Evolutionary conservation across 2,888 invertebrate genomes (phyloP).

Genomic region (Listrodromus nycthemerus): DNA sequence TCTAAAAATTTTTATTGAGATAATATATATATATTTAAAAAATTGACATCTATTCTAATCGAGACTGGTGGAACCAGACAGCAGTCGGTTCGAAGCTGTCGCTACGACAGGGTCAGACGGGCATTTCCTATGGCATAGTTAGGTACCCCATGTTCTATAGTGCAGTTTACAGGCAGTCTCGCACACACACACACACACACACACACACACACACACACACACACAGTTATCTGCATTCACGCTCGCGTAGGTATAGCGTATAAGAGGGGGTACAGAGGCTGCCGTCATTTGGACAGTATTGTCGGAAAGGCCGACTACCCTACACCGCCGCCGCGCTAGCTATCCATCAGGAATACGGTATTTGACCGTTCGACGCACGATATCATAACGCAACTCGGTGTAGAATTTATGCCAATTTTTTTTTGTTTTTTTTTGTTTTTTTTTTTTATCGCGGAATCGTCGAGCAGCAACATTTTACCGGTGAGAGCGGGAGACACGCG

Average conservation of each 20-base stretch:
- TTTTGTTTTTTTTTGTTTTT: slow-evolving; percentile 44
- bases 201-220: slow-evolving; percentile 30
- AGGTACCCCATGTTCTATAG: slow-evolving; percentile 51
- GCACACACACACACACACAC: slow-evolving; percentile 54
- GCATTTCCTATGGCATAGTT: slow-evolving; percentile 77
- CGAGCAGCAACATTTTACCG: slow-evolving; percentile 22
- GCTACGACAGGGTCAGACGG: slow-evolving; percentile 77
- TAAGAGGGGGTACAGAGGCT: slow-evolving; percentile 67
- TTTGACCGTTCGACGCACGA: slow-evolving; percentile 71
- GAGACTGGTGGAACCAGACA: slow-evolving; percentile 7
- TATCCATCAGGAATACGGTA: slow-evolving; percentile 80
- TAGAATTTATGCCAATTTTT: slow-evolving; percentile 67
- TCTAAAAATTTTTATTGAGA: not conserved
- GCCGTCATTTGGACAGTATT: slow-evolving; percentile 82
- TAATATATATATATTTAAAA: not conserved
- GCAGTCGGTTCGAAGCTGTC: slow-evolving; percentile 73
- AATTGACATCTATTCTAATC: slow-evolving; percentile 22
- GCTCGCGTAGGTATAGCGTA: slow-evolving; percentile 36
- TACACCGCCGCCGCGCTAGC: slow-evolving; percentile 55
- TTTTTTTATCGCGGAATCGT: slow-evolving; percentile 44
- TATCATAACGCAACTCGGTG: slow-evolving; percentile 50
- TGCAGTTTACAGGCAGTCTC: slow-evolving; percentile 34
- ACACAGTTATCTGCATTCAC: slow-evolving; percentile 55
- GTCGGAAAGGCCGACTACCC: slow-evolving; percentile 79
- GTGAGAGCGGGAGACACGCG: slow-evolving; percentile 15